Conservation (phyloP, 2,113 vertebrate species). For the Mola mola region DNA sequence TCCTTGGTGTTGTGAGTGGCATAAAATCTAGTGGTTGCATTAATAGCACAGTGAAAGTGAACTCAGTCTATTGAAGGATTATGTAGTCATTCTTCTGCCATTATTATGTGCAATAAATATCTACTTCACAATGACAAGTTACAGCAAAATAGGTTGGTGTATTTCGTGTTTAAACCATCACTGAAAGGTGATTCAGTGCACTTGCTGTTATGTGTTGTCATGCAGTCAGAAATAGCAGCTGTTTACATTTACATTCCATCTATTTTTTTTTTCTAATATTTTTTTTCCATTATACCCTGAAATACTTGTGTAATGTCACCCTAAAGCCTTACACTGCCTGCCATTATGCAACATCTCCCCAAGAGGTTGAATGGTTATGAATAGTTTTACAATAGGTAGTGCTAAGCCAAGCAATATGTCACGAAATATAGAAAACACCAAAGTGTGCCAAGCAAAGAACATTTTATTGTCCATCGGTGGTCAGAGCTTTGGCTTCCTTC, state of each 20-base stretch:
- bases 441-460: conserved; percentile 48
- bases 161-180: no score
- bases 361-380: conserved; percentile 45
- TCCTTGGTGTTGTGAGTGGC: no score
- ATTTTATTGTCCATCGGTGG: conserved; percentile 58
- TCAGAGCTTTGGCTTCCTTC: conserved; percentile 51
- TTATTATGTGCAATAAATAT: no score
- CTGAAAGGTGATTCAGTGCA: no score
- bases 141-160: no score
- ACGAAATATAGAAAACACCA: conserved; percentile 54
- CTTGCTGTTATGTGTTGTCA: no score
- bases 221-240: no score
- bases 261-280: conserved; percentile 13
- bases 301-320: conserved; percentile 30
- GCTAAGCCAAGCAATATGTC: conserved; percentile 61
- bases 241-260: conserved; percentile 12
- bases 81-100: no score
- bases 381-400: conserved; percentile 54
- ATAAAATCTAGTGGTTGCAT: no score
- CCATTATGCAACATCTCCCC: conserved; percentile 50
- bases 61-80: no score
- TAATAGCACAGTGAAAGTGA: no score
- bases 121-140: no score
- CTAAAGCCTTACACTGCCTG: conserved; percentile 17
- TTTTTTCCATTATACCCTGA: conserved; percentile 23